These are phyloP conservation scores for Hetaerina americana DNA, from an alignment of 1,140 invertebrate species.

Conservation along the genomic window DNA sequence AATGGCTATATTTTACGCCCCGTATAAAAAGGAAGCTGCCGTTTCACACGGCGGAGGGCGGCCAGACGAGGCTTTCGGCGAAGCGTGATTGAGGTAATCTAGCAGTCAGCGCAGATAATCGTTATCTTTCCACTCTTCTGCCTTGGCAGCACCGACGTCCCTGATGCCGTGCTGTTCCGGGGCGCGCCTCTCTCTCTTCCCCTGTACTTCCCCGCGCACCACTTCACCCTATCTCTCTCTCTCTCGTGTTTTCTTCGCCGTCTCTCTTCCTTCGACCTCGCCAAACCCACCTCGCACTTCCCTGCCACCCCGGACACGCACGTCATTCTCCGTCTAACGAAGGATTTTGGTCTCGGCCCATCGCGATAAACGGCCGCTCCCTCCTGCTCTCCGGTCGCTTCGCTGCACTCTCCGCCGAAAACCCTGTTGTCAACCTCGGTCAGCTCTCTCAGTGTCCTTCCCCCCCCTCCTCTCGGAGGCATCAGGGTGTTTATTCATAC, in stretches of 20 bases:
- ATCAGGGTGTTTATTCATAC: too few species aligned
- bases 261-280: too few species aligned
- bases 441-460: too few species aligned
- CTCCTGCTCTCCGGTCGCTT: too few species aligned
- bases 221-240: neutral
- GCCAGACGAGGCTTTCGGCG: neutral
- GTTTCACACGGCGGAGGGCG: neutral
- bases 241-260: neutral
- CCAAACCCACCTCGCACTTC: too few species aligned
- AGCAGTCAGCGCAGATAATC: neutral
- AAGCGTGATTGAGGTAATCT: neutral
- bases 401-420: too few species aligned
- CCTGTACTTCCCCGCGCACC: neutral
- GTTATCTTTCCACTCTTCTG: neutral
- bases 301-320: too few species aligned
- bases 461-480: too few species aligned
- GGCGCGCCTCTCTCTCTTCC: neutral
- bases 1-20: neutral
- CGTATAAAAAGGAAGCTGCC: neutral
- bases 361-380: too few species aligned
- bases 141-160: neutral
- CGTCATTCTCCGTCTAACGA: too few species aligned
- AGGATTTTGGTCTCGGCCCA: too few species aligned
- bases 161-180: neutral
- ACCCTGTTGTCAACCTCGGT: too few species aligned